phyloP scores from a whole-genome alignment of 37 sponge, comb jelly and placozoan genomes.

The Petrosia ficiformis region DNA sequence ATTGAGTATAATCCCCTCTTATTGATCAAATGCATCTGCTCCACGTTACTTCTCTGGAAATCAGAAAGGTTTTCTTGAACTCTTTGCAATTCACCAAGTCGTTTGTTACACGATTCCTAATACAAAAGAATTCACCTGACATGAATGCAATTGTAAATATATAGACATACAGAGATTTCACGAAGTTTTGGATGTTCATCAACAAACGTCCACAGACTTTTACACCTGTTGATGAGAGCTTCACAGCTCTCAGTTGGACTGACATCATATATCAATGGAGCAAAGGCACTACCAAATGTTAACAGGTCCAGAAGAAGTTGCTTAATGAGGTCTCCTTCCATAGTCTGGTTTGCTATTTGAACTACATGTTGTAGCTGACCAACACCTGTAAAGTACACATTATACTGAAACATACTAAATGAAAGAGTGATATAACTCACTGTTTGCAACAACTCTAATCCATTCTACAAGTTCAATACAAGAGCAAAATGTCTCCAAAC shows the following conservation, averaged over 20 bases:
- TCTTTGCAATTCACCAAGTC: background rate
- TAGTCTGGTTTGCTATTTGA: constrained; percentile 1
- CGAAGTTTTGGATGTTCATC: background rate
- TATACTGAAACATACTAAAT: background rate
- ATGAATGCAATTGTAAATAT: background rate
- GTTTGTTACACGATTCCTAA: background rate
- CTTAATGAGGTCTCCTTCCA: background rate
- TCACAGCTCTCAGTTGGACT: background rate
- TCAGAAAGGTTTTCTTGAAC: background rate
- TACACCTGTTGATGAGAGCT: background rate
- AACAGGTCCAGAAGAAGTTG: background rate
- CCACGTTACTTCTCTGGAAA: background rate
- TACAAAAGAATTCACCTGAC: background rate
- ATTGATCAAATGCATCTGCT: background rate
- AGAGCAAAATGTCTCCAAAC: background rate
- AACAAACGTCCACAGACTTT: background rate
- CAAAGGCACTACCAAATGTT: background rate
- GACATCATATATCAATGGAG: constrained; percentile 3
- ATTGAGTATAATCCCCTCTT: background rate
- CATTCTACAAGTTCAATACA: background rate
- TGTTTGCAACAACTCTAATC: background rate
- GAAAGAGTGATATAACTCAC: background rate
- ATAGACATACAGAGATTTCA: background rate
- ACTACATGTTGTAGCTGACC: constrained; percentile 3
- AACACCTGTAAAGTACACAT: background rate